Conservation (phyloP, 1,140 invertebrate species). For the Drosophila repletoides region DNA sequence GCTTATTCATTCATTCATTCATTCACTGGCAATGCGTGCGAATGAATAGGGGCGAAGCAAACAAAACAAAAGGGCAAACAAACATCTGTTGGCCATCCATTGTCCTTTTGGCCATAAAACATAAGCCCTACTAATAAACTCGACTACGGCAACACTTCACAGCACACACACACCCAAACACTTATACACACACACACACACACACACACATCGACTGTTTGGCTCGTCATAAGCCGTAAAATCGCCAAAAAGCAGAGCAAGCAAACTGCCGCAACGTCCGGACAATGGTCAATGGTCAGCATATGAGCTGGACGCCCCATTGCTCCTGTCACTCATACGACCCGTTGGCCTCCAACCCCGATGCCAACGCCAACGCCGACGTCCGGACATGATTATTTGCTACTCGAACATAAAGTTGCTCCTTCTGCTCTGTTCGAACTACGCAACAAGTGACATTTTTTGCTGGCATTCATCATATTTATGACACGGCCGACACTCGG, state of each 20-base stretch:
- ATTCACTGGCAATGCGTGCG: constrained; percentile 10
- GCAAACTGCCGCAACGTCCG: constrained; percentile 57
- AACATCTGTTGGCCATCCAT: constrained; percentile 78
- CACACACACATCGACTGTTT: constrained; percentile 24
- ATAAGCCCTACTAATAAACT: constrained; percentile 80
- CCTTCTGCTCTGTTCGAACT: constrained; percentile 5
- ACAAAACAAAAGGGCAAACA: constrained; percentile 77
- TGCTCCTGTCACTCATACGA: constrained; percentile 70
- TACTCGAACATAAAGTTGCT: constrained; percentile 76
- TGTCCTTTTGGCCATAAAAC: constrained; percentile 77
- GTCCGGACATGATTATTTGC: constrained; percentile 77
- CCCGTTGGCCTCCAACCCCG: constrained; percentile 21
- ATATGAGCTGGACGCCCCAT: constrained; percentile 46
- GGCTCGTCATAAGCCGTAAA: constrained; percentile 78
- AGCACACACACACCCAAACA: constrained; percentile 28
- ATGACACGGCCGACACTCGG: constrained; percentile 41
- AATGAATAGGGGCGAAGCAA: constrained; percentile 39
- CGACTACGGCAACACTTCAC: constrained; percentile 63
- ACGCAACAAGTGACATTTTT: constrained; percentile 80
- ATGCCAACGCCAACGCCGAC: not conserved
- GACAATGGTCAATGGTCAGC: constrained; percentile 55
- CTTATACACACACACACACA: constrained; percentile 14
- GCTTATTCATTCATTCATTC: constrained; percentile 3
- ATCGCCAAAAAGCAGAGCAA: constrained; percentile 78
- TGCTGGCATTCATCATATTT: constrained; percentile 73